Conservation (phyloP, 2,888 invertebrate genomes). For the Lasioglossum pauxillum region DNA sequence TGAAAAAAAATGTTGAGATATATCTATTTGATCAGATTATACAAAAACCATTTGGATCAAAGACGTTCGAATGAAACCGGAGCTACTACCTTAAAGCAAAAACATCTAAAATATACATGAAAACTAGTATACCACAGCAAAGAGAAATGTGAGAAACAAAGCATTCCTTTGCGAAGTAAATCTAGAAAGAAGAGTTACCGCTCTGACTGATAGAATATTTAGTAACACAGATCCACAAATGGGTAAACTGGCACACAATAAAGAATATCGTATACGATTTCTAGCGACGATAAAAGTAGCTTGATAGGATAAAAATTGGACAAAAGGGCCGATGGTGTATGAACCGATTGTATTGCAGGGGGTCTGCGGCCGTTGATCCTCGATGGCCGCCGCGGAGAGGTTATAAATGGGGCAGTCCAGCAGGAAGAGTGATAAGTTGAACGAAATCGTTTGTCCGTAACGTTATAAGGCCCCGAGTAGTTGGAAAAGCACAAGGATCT, state of each 20-base stretch:
- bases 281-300: conserved; percentile 37
- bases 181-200: conserved; percentile 27
- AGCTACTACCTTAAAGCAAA: neutral
- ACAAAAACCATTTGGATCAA: neutral
- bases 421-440: conserved; percentile 41
- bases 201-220: conserved; percentile 26
- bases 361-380: conserved; percentile 61
- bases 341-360: conserved; percentile 61
- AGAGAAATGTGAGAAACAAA: conserved; percentile 40
- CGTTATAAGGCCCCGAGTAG: conserved; percentile 33
- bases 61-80: neutral
- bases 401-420: conserved; percentile 61
- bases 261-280: neutral
- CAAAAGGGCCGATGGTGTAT: conserved; percentile 51
- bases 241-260: conserved; percentile 19
- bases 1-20: conserved; percentile 15
- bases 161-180: conserved; percentile 30
- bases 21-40: conserved; percentile 11
- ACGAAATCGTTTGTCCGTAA: conserved; percentile 44
- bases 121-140: conserved; percentile 35
- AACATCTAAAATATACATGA: conserved; percentile 1
- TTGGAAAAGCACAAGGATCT: conserved; percentile 46
- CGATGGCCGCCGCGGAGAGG: conserved; percentile 65
- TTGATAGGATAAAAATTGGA: conserved; percentile 49
- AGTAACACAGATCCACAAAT: conserved; percentile 41